Evolutionary conservation across 2,113 vertebrate genomes (phyloP).

Genomic region (Phrynosoma blainvillii): DNA sequence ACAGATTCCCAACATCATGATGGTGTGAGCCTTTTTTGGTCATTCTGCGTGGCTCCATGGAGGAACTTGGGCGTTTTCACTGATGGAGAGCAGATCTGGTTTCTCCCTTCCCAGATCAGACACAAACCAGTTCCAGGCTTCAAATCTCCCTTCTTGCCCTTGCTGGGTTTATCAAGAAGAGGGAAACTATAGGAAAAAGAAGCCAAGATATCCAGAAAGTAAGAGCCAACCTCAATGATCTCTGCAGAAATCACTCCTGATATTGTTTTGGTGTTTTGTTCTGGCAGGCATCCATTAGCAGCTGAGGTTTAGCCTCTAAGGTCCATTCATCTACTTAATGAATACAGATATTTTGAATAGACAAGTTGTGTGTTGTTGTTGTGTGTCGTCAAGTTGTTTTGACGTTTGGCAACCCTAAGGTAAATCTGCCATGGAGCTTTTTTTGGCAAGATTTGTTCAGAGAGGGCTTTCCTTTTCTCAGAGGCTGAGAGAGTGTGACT

Average conservation of each 20-base stretch:
- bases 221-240: too few species aligned
- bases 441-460: too few species aligned
- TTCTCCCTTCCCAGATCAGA: background rate
- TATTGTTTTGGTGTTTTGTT: background rate
- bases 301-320: background rate
- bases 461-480: too few species aligned
- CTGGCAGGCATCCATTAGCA: background rate
- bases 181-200: background rate
- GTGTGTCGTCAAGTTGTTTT: too few species aligned
- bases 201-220: background rate
- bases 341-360: too few species aligned
- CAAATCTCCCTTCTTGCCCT: background rate
- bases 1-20: background rate
- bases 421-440: too few species aligned
- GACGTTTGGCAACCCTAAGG: too few species aligned
- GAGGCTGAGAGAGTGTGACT: too few species aligned
- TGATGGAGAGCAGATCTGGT: background rate
- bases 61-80: background rate
- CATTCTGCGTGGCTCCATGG: background rate
- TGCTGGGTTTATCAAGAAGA: background rate
- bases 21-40: conserved; percentile 20
- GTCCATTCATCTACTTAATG: background rate
- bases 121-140: background rate
- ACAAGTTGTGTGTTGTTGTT: too few species aligned
- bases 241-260: background rate